Conservation (phyloP, 2,888 invertebrate species). For the Andrena hattorfiana region DNA sequence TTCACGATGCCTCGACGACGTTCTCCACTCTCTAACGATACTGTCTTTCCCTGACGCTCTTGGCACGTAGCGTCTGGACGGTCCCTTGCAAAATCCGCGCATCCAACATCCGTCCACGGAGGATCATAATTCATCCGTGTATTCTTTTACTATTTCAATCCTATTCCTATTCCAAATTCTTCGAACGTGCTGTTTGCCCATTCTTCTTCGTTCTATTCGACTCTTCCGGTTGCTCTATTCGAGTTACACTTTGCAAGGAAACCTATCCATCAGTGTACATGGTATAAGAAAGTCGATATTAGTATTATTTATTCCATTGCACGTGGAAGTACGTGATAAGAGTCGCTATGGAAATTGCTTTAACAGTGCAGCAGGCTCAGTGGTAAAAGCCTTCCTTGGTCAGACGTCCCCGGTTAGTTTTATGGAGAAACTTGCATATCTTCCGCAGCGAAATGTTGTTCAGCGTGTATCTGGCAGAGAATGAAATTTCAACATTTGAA, state of each 20-base stretch:
- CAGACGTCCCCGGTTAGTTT: constrained; percentile 50
- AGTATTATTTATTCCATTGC: constrained; percentile 2
- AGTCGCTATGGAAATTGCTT: constrained; percentile 20
- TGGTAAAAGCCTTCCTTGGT: constrained; percentile 69
- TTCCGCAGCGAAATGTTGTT: neutral
- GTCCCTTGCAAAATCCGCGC: constrained; percentile 20
- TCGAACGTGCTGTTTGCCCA: no score
- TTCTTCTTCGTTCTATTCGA: no score
- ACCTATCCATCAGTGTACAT: neutral
- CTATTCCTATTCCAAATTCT: no score
- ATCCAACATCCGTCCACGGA: constrained; percentile 22
- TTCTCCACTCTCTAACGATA: neutral
- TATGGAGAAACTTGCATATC: constrained; percentile 20
- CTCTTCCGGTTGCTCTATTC: neutral
- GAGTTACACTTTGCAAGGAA: neutral
- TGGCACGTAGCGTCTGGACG: constrained; percentile 15
- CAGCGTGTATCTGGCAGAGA: neutral
- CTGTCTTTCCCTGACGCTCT: constrained; percentile 5
- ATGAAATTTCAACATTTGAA: neutral
- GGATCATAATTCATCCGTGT: constrained; percentile 32
- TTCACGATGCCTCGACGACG: neutral
- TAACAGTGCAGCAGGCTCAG: constrained; percentile 28
- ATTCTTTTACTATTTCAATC: constrained; percentile 2
- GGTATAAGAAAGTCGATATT: neutral
- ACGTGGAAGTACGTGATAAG: constrained; percentile 26